phyloP scores from a whole-genome alignment of 1,140 invertebrate species.

The Leucophenga varia region DNA sequence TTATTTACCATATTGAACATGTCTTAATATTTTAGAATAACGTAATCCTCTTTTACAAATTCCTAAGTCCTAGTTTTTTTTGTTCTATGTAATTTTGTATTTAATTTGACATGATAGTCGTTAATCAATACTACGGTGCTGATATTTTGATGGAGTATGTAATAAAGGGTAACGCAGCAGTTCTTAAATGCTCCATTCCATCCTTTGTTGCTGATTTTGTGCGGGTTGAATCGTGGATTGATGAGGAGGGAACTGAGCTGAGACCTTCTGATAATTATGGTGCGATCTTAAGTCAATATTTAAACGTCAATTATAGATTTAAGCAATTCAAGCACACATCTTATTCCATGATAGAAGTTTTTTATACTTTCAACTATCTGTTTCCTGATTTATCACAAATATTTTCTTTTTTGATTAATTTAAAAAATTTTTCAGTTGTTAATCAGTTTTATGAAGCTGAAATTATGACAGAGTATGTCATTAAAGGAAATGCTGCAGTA shows the following conservation, averaged over 20 bases:
- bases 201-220: slow-evolving; percentile 71
- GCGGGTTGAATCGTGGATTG: slow-evolving; percentile 67
- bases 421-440: slow-evolving; percentile 66
- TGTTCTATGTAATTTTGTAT: slow-evolving; percentile 4
- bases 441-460: slow-evolving; percentile 80
- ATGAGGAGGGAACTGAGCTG: slow-evolving; percentile 59
- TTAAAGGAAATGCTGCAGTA: slow-evolving; percentile 75
- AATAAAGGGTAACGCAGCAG: slow-evolving; percentile 67
- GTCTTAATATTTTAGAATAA: background rate
- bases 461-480: slow-evolving; percentile 78
- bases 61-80: slow-evolving; percentile 7
- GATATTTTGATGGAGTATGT: slow-evolving; percentile 73
- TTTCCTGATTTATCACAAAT: background rate
- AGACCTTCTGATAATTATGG: slow-evolving; percentile 59
- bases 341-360: slow-evolving; percentile 5
- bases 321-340: slow-evolving; percentile 8
- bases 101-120: slow-evolving; percentile 62
- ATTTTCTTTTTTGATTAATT: background rate
- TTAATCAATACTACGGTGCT: slow-evolving; percentile 77
- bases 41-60: background rate
- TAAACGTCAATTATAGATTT: slow-evolving; percentile 1
- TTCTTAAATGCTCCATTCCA: slow-evolving; percentile 69
- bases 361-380: slow-evolving; percentile 1
- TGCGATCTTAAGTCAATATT: slow-evolving; percentile 44
- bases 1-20: too few relatives aligned